A percentile compares a stretch with the other conserved stretches of the same genome.
These are phyloP conservation scores for Ceryle rudis DNA, from an alignment of 2,797 vertebrate genomes.

Conservation along the genomic window DNA sequence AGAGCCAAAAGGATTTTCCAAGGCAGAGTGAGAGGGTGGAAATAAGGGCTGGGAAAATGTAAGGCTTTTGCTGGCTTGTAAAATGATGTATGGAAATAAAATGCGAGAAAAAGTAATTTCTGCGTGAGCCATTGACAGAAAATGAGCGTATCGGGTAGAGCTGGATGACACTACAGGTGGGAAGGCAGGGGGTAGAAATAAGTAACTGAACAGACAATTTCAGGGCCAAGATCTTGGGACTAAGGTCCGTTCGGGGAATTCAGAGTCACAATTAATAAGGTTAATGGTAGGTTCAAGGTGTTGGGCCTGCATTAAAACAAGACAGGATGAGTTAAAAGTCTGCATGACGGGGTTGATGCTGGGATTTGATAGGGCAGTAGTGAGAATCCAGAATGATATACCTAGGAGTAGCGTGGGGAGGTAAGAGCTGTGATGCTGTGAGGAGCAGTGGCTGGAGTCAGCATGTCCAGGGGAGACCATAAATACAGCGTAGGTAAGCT, in stretches of 20 bases:
- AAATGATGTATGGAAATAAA: neutral
- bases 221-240: neutral
- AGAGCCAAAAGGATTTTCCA: neutral
- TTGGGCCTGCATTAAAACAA: neutral
- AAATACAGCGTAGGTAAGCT: neutral
- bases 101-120: constrained; percentile 6
- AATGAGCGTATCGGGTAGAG: constrained; percentile 4
- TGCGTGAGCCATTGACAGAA: neutral
- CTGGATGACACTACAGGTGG: neutral
- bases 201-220: neutral
- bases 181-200: neutral
- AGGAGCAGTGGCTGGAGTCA: neutral
- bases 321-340: neutral
- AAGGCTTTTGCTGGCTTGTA: neutral
- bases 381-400: neutral
- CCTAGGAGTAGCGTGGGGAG: neutral
- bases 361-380: neutral
- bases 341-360: neutral
- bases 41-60: neutral
- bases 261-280: neutral
- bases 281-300: neutral
- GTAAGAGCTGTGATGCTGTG: neutral
- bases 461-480: neutral
- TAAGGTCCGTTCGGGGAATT: neutral
- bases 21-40: neutral